phyloP scores from a whole-genome alignment of 2,888 invertebrate genomes.

The Thumatha senex region DNA sequence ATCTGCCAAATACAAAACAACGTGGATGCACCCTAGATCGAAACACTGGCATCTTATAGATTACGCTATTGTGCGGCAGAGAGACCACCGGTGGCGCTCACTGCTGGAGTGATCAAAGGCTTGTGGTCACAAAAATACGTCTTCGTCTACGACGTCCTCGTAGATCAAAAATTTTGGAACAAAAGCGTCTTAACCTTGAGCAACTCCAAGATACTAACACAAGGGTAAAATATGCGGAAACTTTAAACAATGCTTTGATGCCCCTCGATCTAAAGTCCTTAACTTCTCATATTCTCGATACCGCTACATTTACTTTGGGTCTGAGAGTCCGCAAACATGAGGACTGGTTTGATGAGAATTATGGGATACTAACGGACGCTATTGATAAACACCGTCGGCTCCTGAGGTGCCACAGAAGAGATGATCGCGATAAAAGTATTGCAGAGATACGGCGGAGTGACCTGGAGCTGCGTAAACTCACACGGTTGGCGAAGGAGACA shows the following conservation, averaged over 20 bases:
- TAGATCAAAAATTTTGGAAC: neutral
- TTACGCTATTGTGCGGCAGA: conserved; percentile 4
- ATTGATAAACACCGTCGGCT: neutral
- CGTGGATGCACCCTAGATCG: conserved; percentile 35
- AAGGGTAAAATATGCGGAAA: neutral
- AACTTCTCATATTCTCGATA: neutral
- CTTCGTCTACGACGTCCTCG: neutral
- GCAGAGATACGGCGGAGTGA: too few relatives aligned
- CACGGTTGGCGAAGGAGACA: neutral
- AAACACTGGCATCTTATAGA: conserved; percentile 35
- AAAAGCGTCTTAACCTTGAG: neutral
- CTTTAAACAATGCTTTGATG: neutral
- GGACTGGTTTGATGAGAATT: neutral
- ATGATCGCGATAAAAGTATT: neutral
- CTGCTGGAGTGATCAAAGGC: neutral
- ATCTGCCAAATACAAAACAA: conserved; percentile 25
- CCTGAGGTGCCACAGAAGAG: neutral
- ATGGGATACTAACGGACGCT: neutral
- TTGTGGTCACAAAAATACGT: neutral
- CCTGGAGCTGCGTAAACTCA: too few relatives aligned
- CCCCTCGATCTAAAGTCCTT: neutral
- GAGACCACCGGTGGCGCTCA: neutral
- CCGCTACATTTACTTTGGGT: neutral
- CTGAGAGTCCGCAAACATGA: neutral
- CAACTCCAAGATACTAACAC: neutral